Base-by-base conservation (phyloP, 1,140 invertebrate genomes). In the Aphis gossypii region DNA sequence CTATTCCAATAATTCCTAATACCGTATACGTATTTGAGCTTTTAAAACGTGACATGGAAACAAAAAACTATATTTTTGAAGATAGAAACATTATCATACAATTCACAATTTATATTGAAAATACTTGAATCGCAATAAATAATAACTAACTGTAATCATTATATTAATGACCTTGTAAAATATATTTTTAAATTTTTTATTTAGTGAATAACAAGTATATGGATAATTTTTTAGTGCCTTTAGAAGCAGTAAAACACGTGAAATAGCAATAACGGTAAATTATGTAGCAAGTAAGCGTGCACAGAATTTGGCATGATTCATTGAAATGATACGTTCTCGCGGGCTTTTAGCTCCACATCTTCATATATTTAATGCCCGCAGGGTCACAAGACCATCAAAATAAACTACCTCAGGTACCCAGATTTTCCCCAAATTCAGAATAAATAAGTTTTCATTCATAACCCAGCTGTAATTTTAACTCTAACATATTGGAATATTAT, bases 361-460 rank as follows among this genome's bases (percentile, higher is more conserved):
- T 88, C 11, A 48, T 25, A 56, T 56, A 89, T 89, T 89, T 89
- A 89, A 89, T 23, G 35, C 23, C 48, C 35, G 30, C 35, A 76
- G 86, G 44, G 51, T 89, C 88, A 25, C 35, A 11, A 48, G n/a
- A 38, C 23, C 48, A 21, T 56, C 88, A 54, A 89, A 89, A 89
- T 89, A 89, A 89, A 54, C 51, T n/a, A 48, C 48, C 44, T 87
- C 44, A 14, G 82, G 83, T 84, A 84, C 83, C 83, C 38, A 44
- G 84, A 87, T 87, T 46, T 87, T 20, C 18, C 5, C 44, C 44
- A 87, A 87, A 87, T 46, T 87, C 44, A 46, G 41, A 18, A 87
- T 46, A 87, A 87, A 87, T 46, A 87, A 87, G 84, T 87, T 84
- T 84, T 84, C 41, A 44, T 41, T 41, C 83, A 84, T 84, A 84